These are phyloP conservation scores for Gambusia holbrooki DNA, from an alignment of 2,113 vertebrate species.

Conservation along the genomic window DNA sequence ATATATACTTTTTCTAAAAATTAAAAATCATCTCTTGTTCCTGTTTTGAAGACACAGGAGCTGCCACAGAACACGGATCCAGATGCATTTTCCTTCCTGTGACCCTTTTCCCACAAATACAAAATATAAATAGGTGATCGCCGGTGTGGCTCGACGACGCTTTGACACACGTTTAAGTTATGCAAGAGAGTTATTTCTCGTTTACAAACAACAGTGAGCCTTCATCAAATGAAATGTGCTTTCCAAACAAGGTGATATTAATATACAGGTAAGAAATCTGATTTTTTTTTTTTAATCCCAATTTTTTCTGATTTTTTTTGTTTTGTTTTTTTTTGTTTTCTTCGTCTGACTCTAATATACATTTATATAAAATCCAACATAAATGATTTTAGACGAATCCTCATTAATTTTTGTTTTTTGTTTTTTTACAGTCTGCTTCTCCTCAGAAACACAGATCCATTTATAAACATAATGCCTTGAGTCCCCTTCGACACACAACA, in stretches of 20 bases:
- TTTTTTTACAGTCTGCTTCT: slow-evolving; percentile 20
- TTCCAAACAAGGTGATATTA: slow-evolving; percentile 75
- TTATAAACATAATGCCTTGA: slow-evolving; percentile 71
- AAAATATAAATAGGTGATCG: slow-evolving; percentile 79
- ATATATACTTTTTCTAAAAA: slow-evolving; percentile 25
- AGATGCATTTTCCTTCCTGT: slow-evolving; percentile 34
- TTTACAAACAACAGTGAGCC: slow-evolving; percentile 71
- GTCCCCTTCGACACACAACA: slow-evolving; percentile 69
- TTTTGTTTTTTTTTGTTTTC: slow-evolving; percentile 39
- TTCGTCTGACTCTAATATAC: slow-evolving; percentile 72
- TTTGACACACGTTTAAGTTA: slow-evolving; percentile 74
- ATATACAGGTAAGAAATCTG: slow-evolving; percentile 71
- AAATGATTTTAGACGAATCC: slow-evolving; percentile 68
- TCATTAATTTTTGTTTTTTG: slow-evolving; percentile 21
- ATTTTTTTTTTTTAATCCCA: slow-evolving; percentile 3
- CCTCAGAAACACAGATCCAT: slow-evolving; percentile 57
- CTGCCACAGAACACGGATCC: slow-evolving; percentile 8
- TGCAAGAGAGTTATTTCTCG: slow-evolving; percentile 64
- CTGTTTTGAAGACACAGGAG: slow-evolving; percentile 17
- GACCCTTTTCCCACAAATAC: slow-evolving; percentile 59
- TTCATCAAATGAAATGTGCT: slow-evolving; percentile 75
- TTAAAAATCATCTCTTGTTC: not conserved
- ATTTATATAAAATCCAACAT: slow-evolving; percentile 79
- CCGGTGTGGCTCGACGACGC: slow-evolving; percentile 56
- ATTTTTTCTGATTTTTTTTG: slow-evolving; percentile 29